phyloP scores from a whole-genome alignment of 2,797 vertebrate genomes.

The Anas acuta region DNA sequence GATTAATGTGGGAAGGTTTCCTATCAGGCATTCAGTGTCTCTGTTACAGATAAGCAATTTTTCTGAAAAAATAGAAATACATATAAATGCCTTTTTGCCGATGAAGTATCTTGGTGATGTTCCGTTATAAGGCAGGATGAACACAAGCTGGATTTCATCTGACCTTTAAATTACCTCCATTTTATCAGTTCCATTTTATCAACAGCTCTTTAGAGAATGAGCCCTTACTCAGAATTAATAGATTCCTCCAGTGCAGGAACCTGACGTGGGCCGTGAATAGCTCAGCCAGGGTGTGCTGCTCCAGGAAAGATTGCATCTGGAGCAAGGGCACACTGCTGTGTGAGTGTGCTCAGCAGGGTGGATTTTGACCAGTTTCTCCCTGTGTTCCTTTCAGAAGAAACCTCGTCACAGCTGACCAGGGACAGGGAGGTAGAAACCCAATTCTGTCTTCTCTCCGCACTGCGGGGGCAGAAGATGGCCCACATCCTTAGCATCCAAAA shows the following conservation, averaged over 20 bases:
- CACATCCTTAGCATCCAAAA: not conserved
- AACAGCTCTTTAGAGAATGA: constrained; percentile 47
- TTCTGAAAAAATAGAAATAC: not conserved
- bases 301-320: not conserved
- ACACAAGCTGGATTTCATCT: constrained; percentile 43
- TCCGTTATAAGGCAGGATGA: constrained; percentile 45
- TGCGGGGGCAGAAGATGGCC: not conserved
- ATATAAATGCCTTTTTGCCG: not conserved
- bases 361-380: not conserved
- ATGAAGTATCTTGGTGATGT: constrained; percentile 27
- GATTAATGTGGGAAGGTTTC: constrained; percentile 46
- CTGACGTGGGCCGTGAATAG: not conserved
- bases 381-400: not conserved
- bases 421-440: not conserved
- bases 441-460: not conserved
- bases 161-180: constrained; percentile 73
- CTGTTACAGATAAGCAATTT: constrained; percentile 17
- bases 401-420: not conserved
- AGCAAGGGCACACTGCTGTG: not conserved
- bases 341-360: not conserved
- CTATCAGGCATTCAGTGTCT: constrained; percentile 33
- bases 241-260: constrained; percentile 26
- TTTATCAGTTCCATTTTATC: constrained; percentile 60
- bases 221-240: constrained; percentile 46
- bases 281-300: not conserved